Evolutionary conservation across 30 jellyfish, hydroid and myxozoan species (phyloP).

Genomic region (Clytia hemisphaerica): DNA sequence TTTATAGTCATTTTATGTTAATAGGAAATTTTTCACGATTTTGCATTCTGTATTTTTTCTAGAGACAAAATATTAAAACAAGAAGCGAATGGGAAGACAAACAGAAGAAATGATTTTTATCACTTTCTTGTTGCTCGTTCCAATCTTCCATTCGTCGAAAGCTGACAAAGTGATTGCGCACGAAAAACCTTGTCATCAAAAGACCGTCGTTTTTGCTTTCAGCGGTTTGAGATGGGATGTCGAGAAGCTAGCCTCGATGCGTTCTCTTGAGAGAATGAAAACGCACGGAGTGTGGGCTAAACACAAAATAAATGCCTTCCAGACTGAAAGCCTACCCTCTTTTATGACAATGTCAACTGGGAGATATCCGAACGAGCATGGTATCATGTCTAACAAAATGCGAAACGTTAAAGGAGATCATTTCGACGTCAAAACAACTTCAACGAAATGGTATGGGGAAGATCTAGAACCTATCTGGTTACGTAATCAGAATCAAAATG

Average conservation of each 20-base stretch:
- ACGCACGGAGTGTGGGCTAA: conserved; percentile 61
- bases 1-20: too few relatives aligned
- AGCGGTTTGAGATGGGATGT: conserved; percentile 80
- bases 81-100: too few relatives aligned
- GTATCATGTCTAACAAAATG: conserved; percentile 84
- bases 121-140: too few relatives aligned
- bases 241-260: conserved; percentile 24
- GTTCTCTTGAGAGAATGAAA: conserved; percentile 40
- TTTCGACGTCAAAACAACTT: conserved; percentile 51
- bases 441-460: conserved; percentile 68
- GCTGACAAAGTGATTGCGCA: too few relatives aligned
- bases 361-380: conserved; percentile 73
- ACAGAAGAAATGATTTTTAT: too few relatives aligned
- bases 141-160: too few relatives aligned
- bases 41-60: too few relatives aligned
- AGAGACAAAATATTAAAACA: too few relatives aligned
- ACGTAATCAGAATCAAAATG: conserved; percentile 48
- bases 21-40: too few relatives aligned
- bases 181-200: too few relatives aligned
- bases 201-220: conserved; percentile 72
- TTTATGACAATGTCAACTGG: conserved; percentile 87
- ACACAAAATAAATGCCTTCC: conserved; percentile 62
- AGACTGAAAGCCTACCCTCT: conserved; percentile 79
- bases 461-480: conserved; percentile 93
- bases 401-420: conserved; percentile 34